Evolutionary conservation across 1,140 invertebrate genomes (phyloP).

Genomic region (Aporrectodea caliginosa): DNA sequence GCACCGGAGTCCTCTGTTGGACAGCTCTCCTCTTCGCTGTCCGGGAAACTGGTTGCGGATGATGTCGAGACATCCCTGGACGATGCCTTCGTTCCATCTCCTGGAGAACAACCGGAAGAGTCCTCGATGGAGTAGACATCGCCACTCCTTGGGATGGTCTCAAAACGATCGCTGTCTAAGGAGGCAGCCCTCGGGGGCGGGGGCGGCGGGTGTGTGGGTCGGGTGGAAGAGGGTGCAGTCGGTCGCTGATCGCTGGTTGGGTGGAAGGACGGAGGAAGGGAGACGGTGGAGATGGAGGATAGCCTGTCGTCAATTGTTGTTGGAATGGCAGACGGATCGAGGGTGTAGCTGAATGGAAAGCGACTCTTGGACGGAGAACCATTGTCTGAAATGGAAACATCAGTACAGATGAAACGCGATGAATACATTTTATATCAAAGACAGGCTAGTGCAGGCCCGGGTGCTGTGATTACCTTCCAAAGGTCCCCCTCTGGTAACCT

Average conservation of each 20-base stretch:
- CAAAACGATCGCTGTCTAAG: background rate
- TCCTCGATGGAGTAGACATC: background rate
- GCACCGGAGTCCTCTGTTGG: background rate
- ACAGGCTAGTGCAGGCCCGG: too few relatives aligned
- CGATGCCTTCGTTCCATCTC: background rate
- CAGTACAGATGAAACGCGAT: too few relatives aligned
- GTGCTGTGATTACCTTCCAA: too few relatives aligned
- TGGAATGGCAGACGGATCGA: background rate
- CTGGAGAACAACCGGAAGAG: background rate
- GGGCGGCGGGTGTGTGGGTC: too few relatives aligned
- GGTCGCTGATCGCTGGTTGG: background rate
- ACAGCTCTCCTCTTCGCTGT: background rate
- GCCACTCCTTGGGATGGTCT: background rate
- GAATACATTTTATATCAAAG: too few relatives aligned
- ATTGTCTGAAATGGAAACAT: too few relatives aligned
- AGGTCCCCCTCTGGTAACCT: too few relatives aligned
- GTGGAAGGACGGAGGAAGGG: too few relatives aligned
- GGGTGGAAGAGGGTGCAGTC: background rate
- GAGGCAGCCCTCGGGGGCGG: background rate
- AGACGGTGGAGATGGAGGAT: too few relatives aligned
- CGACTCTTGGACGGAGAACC: too few relatives aligned
- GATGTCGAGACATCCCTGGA: background rate
- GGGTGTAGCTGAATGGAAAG: background rate
- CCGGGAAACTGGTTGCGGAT: background rate
- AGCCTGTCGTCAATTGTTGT: background rate